Conservation (phyloP, 2,888 invertebrate species). For the Eurytoma adleriae region DNA sequence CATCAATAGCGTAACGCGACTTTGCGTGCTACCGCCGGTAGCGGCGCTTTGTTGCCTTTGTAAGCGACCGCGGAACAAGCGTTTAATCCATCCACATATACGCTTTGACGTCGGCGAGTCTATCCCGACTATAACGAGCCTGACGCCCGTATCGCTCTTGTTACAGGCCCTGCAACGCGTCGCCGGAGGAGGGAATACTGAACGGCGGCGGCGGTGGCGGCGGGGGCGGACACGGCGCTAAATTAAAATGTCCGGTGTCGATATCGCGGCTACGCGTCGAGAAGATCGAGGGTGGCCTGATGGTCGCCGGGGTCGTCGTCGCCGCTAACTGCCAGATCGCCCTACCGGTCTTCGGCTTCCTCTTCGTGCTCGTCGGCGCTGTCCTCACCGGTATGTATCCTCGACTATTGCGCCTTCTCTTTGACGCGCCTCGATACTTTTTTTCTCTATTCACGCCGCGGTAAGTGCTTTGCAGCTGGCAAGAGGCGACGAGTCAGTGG, state of each 20-base stretch:
- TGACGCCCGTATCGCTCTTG: not conserved
- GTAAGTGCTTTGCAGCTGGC: no score
- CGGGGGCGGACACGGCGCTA: slow-evolving; percentile 60
- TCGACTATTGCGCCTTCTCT: not conserved
- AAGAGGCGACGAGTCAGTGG: no score
- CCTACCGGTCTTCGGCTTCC: slow-evolving; percentile 85
- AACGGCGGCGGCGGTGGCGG: slow-evolving; percentile 62
- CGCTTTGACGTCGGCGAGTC: not conserved
- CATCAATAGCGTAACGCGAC: no score
- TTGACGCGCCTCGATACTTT: no score
- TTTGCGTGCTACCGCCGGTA: no score
- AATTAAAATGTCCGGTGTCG: slow-evolving; percentile 80
- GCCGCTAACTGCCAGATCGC: slow-evolving; percentile 88
- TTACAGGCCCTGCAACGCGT: slow-evolving; percentile 80
- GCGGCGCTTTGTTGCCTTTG: no score
- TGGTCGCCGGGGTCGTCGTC: slow-evolving; percentile 86
- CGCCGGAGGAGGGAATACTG: slow-evolving; percentile 77
- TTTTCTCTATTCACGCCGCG: no score
- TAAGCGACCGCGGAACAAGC: no score
- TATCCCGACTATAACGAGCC: not conserved
- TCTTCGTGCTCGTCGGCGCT: slow-evolving; percentile 86
- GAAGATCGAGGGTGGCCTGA: slow-evolving; percentile 86
- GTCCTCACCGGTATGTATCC: slow-evolving; percentile 82
- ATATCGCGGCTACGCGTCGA: slow-evolving; percentile 84
- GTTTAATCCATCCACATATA: not conserved